Conservation (phyloP, 2,797 vertebrate genomes). For the Alca torda region DNA sequence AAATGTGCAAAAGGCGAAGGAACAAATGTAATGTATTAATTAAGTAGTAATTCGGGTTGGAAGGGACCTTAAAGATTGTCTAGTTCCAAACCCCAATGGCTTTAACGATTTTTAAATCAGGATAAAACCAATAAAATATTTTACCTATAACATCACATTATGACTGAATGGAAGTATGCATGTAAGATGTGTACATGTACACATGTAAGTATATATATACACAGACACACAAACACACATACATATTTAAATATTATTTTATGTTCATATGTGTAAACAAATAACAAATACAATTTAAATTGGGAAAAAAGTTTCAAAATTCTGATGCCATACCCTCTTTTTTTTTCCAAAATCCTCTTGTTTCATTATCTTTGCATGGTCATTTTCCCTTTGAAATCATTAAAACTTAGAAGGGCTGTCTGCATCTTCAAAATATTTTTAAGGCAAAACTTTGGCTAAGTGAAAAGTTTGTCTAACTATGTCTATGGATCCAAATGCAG, state of each 20-base stretch:
- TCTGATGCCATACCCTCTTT: background rate
- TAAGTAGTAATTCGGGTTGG: background rate
- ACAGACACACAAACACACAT: background rate
- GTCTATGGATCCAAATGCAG: background rate
- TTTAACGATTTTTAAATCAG: background rate
- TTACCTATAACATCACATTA: background rate
- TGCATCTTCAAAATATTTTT: background rate
- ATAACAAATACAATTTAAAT: background rate
- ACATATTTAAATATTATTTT: background rate
- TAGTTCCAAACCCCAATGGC: no score
- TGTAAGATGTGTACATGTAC: background rate
- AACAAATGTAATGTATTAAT: background rate
- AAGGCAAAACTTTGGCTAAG: background rate
- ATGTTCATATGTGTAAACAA: background rate
- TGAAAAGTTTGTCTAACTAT: background rate
- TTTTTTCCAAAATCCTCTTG: rapidly evolving
- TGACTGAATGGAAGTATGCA: background rate
- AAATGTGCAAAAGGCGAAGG: background rate
- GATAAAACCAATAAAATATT: background rate
- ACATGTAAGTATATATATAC: background rate
- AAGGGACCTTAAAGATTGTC: no score
- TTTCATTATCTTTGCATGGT: background rate
- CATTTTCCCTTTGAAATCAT: background rate
- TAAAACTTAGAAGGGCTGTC: background rate
- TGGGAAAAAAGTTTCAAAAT: background rate